Evolutionary conservation across 2,797 vertebrate genomes (phyloP), one percentile per base, ranked within the genome.

Genomic region (Poeciliopsis paucimaculata): DNA sequence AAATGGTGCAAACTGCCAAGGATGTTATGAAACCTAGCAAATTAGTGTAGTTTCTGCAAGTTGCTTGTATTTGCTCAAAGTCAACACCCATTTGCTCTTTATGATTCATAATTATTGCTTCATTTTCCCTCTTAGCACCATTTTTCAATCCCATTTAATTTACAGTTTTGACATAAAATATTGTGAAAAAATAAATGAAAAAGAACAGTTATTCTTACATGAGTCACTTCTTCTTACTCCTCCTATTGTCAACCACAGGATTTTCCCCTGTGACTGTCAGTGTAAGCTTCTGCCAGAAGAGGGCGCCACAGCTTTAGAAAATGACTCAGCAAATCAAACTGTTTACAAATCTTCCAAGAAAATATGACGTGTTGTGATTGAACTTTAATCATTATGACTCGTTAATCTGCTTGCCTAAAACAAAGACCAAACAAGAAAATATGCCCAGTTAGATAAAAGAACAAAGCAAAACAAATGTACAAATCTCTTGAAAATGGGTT

Each of bases 231-330:
- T n/a, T n/a, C n/a, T n/a, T n/a, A n/a, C 76, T 60, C 73, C 79
- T 77, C 62, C 72, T 41, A 26, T 2, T 75, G 39, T 75, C 71
- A 36, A 18, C 9, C 11, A 5, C 20, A 18, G 34, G 3, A 47
- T 75, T 73, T 60, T 3, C 53, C 13, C 0, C 2, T 34, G 31
- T 34, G 76, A 1, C 9, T 88, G 83, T 70, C 79, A 18, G 0
- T 86, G 23, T n/a, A 31, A 7, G 12, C 8, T 0, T 70, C 43
- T 3, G 23, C 90, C 91, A 86, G 77, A 36, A 77, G 94, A 78
- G 87, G 94, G 92, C 0, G 83, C 84, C 78, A 77, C 73, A 26
- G 0, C 49, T 77, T 11, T 7, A 86, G 18, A 23, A 83, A 88
- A 45, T 12, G 0, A 45, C 2, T 39, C 10, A 2, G 47, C 12